Base-by-base conservation (phyloP, 2,113 vertebrate genomes). In the Equus przewalskii region DNA sequence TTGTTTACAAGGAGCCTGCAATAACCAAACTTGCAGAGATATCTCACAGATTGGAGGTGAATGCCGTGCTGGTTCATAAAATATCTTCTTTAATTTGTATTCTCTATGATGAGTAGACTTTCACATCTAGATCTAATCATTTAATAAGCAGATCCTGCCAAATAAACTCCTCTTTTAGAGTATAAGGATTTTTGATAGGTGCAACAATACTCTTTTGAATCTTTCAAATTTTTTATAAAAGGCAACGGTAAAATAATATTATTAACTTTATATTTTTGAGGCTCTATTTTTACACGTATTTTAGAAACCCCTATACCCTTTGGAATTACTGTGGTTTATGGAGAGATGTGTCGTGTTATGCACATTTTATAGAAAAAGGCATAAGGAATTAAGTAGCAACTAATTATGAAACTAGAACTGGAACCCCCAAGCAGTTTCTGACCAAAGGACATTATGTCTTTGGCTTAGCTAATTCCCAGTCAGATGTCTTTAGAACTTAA, bases 11-110 rank as follows among this genome's bases (percentile, higher is more conserved):
- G 98, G 99, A 99, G 81, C 99, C 99, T 0, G 99, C 99, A 2
- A 99, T 99, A 98, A 99, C 99, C 7, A 99, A 99, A 98, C 97
- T 99, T 94, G 99, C 99, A 22, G 99, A 99, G 97, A 99, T 99
- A 96, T 99, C 99, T 70, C 99, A 99, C 98, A 99, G 99, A 90
- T 98, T 99, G 0, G 99, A 99, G 99, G 99, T 99, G 98, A 99
- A 97, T 96, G 70, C 89, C 76, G 22, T 36, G 33, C 28, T 54
- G 51, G 14, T 51, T 85, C 82, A 86, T 64, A 15, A 72, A 83
- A 26, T 86, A 30, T 75, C 76, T 16, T 97, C 67, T 69, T 93
- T 60, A 46, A 49, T 90, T 67, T 81, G 72, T 54, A 12, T 86
- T 78, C 51, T 95, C 30, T 94, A 0, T 88, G 21, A 67, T 75